Evolutionary conservation across 2,113 vertebrate species (phyloP).

Genomic region (Tauraco erythrolophus): DNA sequence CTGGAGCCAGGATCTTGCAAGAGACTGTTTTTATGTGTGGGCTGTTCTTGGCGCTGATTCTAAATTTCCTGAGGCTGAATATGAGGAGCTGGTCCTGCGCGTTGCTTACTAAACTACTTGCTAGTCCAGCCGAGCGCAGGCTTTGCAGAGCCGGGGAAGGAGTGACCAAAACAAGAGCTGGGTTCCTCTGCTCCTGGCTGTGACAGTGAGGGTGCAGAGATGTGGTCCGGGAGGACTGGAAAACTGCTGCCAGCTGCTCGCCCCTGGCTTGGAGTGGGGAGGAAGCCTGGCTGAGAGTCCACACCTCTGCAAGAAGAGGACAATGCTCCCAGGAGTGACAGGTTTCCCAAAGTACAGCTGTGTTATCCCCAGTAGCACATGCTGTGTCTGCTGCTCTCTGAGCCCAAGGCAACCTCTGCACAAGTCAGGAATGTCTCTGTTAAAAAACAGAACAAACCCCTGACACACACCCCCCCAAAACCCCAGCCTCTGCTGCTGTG

Average conservation of each 20-base stretch:
- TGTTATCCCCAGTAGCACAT: fast-evolving
- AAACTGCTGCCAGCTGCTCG: neutral
- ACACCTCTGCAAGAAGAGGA: neutral
- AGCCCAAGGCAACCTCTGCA: neutral
- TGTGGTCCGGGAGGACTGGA: neutral
- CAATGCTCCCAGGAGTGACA: neutral
- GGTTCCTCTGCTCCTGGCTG: neutral
- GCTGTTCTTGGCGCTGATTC: conserved; percentile 60
- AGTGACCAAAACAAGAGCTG: neutral
- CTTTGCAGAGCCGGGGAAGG: neutral
- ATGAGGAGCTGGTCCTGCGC: neutral
- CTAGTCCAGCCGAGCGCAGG: neutral
- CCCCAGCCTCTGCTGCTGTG: neutral
- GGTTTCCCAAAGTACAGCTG: neutral
- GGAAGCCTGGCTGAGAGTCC: neutral
- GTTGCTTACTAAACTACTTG: neutral
- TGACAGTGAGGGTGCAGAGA: neutral
- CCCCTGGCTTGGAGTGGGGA: neutral
- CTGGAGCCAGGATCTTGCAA: conserved; percentile 59
- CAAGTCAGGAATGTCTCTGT: neutral
- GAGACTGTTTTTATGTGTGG: conserved; percentile 50
- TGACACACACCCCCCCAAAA: neutral
- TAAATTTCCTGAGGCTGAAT: conserved; percentile 39
- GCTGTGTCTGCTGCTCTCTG: neutral
- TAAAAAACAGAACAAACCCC: neutral